Conservation (phyloP, 2,797 vertebrate species). For the Oceanodroma leucorhoa region DNA sequence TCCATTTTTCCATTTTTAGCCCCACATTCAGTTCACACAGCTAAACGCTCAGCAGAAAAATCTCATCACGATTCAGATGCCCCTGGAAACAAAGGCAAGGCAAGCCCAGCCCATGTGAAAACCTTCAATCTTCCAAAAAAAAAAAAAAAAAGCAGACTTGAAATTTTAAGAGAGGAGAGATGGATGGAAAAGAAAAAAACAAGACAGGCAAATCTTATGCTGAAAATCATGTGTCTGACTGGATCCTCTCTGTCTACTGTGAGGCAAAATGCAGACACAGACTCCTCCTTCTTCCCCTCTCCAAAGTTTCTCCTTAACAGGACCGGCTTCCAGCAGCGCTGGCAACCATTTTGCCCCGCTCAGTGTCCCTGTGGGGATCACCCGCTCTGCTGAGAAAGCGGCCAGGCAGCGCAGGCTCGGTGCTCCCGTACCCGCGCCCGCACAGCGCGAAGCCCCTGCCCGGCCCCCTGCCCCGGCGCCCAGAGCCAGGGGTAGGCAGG, state of each 20-base stretch:
- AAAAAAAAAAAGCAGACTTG: neutral
- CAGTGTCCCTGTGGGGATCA: neutral
- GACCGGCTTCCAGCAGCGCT: neutral
- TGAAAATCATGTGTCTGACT: neutral
- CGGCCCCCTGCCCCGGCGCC: neutral
- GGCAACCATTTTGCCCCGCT: neutral
- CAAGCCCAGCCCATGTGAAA: neutral
- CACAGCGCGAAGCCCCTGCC: neutral
- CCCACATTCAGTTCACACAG: neutral
- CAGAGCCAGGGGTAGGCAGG: neutral
- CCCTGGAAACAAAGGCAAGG: neutral
- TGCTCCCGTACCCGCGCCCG: neutral
- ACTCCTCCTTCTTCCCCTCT: neutral
- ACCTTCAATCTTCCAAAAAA: neutral
- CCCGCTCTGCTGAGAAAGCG: too few species aligned
- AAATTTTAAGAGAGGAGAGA: neutral
- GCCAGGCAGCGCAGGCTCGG: neutral
- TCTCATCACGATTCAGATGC: neutral
- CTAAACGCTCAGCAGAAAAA: neutral
- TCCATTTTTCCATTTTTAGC: neutral
- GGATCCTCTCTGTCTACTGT: neutral
- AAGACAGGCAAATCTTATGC: neutral
- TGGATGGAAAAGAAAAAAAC: neutral
- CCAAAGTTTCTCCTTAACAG: neutral
- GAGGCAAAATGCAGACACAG: neutral